Evolutionary conservation across 2,113 vertebrate species (phyloP).

Genomic region (Xiphophorus hellerii): DNA sequence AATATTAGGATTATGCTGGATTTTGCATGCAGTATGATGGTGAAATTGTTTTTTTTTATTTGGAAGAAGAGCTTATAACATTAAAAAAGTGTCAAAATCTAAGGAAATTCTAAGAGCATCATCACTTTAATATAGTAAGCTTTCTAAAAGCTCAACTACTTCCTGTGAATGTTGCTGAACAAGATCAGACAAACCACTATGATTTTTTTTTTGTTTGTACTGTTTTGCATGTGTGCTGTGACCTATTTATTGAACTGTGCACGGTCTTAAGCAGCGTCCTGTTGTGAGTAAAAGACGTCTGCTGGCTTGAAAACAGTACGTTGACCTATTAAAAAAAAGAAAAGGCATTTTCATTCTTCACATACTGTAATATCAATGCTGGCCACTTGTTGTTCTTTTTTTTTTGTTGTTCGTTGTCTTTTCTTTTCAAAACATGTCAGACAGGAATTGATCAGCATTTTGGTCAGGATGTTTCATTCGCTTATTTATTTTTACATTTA

Average conservation of each 20-base stretch:
- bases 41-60: too few species aligned
- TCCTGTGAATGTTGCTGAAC: neutral
- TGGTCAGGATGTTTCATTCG: too few species aligned
- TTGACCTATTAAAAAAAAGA: too few species aligned
- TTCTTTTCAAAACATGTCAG: neutral
- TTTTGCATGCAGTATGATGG: too few species aligned
- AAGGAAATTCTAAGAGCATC: neutral
- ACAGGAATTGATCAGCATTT: neutral
- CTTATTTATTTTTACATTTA: neutral
- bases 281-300: neutral
- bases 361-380: neutral
- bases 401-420: neutral
- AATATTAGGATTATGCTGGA: too few species aligned
- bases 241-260: neutral
- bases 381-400: neutral
- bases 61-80: too few species aligned
- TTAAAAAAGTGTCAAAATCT: neutral
- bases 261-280: slow-evolving; percentile 1
- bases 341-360: too few species aligned
- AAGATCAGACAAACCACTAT: slow-evolving; percentile 4
- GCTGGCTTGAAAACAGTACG: neutral
- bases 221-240: neutral
- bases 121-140: neutral
- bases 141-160: neutral
- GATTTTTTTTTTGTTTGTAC: neutral